phyloP scores from a whole-genome alignment of 1,140 invertebrate species.

The Lepidurus apus region DNA sequence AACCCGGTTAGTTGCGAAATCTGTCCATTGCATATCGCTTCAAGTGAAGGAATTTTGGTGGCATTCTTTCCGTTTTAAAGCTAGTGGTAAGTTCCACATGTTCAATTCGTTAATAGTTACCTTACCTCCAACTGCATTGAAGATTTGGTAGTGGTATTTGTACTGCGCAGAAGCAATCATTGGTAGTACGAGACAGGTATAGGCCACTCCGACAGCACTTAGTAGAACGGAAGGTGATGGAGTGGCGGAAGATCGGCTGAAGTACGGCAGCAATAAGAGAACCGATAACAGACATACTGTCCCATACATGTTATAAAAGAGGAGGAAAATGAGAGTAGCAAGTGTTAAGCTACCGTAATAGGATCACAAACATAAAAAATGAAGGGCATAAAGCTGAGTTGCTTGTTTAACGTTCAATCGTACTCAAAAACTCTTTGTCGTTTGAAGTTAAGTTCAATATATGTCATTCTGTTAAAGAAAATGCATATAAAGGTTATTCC shows the following conservation, averaged over 20 bases:
- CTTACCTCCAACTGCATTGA: conserved; percentile 45
- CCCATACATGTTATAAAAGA: conserved; percentile 39
- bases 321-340: not conserved
- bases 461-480: conserved; percentile 46
- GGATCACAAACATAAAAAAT: too few species aligned
- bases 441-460: conserved; percentile 49
- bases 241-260: conserved; percentile 49
- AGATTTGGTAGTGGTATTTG: conserved; percentile 54
- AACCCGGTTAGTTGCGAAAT: not conserved
- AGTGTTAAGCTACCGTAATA: conserved; percentile 53
- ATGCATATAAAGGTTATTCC: not conserved
- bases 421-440: conserved; percentile 52
- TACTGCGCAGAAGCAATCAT: conserved; percentile 60
- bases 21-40: not conserved
- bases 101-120: not conserved
- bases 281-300: conserved; percentile 59
- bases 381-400: too few species aligned
- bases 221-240: conserved; percentile 49
- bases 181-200: conserved; percentile 57
- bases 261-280: conserved; percentile 56
- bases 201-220: conserved; percentile 55
- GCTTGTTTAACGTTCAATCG: too few species aligned
- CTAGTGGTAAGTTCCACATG: not conserved
- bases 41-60: not conserved
- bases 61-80: not conserved